A percentile compares a stretch with the other conserved stretches of the same genome.
Conservation (phyloP, 2,888 invertebrate genomes). For the Oasisia sp. region DNA sequence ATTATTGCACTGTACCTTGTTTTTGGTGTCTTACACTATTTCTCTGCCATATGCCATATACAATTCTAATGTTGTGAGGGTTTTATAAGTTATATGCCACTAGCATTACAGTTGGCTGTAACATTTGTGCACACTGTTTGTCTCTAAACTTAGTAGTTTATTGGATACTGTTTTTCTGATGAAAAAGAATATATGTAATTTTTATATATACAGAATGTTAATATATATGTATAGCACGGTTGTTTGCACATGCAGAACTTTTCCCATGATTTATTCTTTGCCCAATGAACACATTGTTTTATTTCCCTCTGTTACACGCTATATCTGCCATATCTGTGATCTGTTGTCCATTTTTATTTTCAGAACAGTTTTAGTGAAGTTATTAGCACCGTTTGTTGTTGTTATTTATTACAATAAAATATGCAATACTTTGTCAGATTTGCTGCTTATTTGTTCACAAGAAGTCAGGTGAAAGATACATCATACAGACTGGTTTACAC, state of each 20-base stretch:
- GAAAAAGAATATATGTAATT: too few relatives aligned
- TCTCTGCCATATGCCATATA: neutral
- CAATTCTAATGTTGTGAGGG: neutral
- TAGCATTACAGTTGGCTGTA: neutral
- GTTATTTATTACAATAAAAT: slow-evolving; percentile 17
- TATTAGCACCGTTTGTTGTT: neutral
- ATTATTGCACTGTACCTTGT: neutral
- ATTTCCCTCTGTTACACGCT: neutral
- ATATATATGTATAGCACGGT: too few relatives aligned
- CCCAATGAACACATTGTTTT: neutral
- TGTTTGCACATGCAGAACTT: too few relatives aligned
- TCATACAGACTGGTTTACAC: neutral
- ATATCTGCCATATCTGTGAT: neutral
- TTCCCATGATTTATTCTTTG: neutral
- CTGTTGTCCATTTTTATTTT: neutral
- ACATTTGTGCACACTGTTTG: neutral
- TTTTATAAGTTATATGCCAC: neutral
- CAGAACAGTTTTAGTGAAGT: neutral
- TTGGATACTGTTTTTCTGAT: too few relatives aligned
- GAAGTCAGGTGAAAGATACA: neutral
- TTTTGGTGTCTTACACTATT: neutral
- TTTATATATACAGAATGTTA: too few relatives aligned
- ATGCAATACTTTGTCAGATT: neutral
- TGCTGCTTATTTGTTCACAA: neutral
- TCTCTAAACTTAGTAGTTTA: neutral